A percentile compares a stretch with the other conserved stretches of the same genome.
Conservation (phyloP, 2,888 invertebrate species). For the Nyleta sp. region DNA sequence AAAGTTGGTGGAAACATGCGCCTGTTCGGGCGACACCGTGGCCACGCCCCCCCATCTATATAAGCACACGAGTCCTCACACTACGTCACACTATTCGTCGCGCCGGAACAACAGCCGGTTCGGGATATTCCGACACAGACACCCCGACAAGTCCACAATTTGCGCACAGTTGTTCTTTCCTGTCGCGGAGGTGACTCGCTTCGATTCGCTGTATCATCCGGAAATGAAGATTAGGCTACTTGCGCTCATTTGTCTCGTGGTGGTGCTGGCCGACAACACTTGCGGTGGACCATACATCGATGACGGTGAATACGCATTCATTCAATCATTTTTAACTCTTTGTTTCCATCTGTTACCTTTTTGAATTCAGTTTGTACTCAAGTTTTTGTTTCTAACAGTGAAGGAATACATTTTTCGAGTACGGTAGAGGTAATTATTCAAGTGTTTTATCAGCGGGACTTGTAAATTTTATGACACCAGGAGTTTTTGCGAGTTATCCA, state of each 20-base stretch:
- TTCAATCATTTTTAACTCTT: no score
- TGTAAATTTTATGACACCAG: no score
- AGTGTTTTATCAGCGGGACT: no score
- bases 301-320: slow-evolving; percentile 79
- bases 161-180: slow-evolving; percentile 4
- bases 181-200: slow-evolving; percentile 39
- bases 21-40: slow-evolving; percentile 26
- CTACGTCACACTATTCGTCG: slow-evolving; percentile 75
- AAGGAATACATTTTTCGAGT: no score
- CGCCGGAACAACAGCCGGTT: slow-evolving; percentile 50
- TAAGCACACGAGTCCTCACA: slow-evolving; percentile 73
- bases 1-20: slow-evolving; percentile 42
- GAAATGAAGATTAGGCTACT: slow-evolving; percentile 75
- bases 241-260: slow-evolving; percentile 72
- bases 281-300: slow-evolving; percentile 76
- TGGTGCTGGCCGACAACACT: slow-evolving; percentile 71
- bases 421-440: no score
- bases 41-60: slow-evolving; percentile 80
- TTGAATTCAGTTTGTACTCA: no score
- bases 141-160: not conserved
- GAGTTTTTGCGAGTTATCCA: no score
- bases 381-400: no score
- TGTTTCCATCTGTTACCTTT: no score
- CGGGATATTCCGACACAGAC: slow-evolving; percentile 17
- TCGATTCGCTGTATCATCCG: slow-evolving; percentile 33